Percentiles rank a stretch among this genome's conserved stretches.
phyloP scores from a whole-genome alignment of 2,888 invertebrate genomes.

The Drosophila kambysellisi region DNA sequence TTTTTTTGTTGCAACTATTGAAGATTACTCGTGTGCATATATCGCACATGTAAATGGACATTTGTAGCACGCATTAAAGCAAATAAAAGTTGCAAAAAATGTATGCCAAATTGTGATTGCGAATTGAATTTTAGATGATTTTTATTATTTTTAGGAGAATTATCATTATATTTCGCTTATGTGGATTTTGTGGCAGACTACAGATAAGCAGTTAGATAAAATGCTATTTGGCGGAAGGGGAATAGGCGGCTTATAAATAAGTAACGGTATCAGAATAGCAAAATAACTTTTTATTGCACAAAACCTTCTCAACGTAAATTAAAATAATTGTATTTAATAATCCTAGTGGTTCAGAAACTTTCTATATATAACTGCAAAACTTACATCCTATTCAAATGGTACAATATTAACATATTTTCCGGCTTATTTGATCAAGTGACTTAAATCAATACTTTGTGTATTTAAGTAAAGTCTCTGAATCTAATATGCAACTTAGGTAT shows the following conservation, averaged over 20 bases:
- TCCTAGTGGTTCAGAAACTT: neutral
- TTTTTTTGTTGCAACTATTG: neutral
- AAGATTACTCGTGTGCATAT: slow-evolving; percentile 1
- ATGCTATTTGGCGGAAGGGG: neutral
- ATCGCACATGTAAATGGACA: slow-evolving; percentile 31
- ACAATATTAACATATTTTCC: neutral
- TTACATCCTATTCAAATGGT: neutral
- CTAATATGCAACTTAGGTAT: neutral
- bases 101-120: slow-evolving; percentile 15
- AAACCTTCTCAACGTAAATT: neutral
- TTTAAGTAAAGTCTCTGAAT: neutral
- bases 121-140: slow-evolving; percentile 2
- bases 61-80: slow-evolving; percentile 21
- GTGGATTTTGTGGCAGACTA: neutral
- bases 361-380: neutral
- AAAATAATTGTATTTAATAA: neutral
- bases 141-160: slow-evolving; percentile 4
- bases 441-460: neutral
- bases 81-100: slow-evolving; percentile 12
- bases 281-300: neutral
- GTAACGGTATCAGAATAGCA: neutral
- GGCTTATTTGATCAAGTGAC: neutral
- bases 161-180: slow-evolving; percentile 16
- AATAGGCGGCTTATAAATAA: slow-evolving; percentile 1
- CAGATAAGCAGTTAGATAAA: neutral